Conservation (phyloP, 2,797 vertebrate species). For the Galagoides demidoff region DNA sequence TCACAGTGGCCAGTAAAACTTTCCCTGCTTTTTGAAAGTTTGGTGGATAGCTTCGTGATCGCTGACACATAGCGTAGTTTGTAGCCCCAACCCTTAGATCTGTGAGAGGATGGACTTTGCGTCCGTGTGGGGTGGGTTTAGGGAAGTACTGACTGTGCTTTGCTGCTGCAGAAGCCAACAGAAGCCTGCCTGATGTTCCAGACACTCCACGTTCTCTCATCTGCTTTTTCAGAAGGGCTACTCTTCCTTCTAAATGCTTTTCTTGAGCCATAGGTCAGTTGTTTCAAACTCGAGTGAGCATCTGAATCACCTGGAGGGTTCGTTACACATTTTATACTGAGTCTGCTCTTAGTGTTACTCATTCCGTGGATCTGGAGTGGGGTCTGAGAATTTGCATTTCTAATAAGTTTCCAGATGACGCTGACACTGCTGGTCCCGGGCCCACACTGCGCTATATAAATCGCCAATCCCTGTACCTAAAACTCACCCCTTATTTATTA, state of each 20-base stretch:
- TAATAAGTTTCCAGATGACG: background rate
- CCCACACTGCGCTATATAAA: background rate
- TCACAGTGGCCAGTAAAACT: background rate
- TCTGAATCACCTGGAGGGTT: background rate
- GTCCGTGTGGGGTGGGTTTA: background rate
- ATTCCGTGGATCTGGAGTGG: background rate
- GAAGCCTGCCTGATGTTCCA: background rate
- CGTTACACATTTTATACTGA: background rate
- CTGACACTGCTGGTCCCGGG: background rate
- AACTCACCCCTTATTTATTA: background rate
- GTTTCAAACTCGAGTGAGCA: background rate
- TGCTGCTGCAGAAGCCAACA: background rate
- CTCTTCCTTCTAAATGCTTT: background rate
- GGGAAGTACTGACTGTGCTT: background rate
- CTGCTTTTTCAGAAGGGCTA: background rate
- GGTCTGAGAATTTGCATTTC: background rate
- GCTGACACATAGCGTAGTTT: background rate
- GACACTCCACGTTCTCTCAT: no score
- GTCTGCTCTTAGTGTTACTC: no score
- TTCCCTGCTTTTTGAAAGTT: background rate
- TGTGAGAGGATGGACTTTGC: background rate
- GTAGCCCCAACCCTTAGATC: no score
- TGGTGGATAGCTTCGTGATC: background rate
- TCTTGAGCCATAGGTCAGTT: background rate
- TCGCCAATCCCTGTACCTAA: background rate